Base-by-base conservation (phyloP, 2,113 vertebrate genomes). In the Oostethus manadensis region DNA sequence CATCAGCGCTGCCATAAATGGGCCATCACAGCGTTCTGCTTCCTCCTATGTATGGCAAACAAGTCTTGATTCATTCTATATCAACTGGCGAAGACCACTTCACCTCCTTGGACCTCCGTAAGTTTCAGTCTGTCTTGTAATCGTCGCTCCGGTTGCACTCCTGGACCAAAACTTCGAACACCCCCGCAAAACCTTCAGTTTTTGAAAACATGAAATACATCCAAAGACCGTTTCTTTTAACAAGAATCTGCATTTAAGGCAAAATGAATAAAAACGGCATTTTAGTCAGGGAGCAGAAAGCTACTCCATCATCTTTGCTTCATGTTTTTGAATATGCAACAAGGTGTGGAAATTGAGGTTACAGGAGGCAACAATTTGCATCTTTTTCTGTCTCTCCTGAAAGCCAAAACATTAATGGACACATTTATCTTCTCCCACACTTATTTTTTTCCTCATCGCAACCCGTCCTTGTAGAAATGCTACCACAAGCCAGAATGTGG, bases 61-160 rank as follows among this genome's bases (percentile, higher is more conserved):
- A 21, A 21, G n/a, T 23, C 40, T 48, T 26, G 16, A 33, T 56
- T 57, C 23, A 62, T 66, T 55, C n/a, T n/a, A n/a, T n/a, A 26
- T 5, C 5, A 6, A 33, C 4, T 7, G 7, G 29, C 8, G 29
- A 33, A 33, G 29, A 33, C 29, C 29, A 13, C n/a, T 56, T 17
- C 15, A 35, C 53, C 58, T 50, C 23, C 48, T 55, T 26, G n/a
- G 5, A 8, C 59, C 50, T 72, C 40, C 33, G 56, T 74, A 42
- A 42, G 38, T 14, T 14, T 69, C 62, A 60, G 40, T 56, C 59
- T 68, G 35, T 59, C 40, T 56, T 64, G 11, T 55, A 29, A 54
- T 40, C 35, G 2, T 38, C 10, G 35, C 35, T 10, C 35, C 35
- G 1, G 35, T 38, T 11, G 3, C 35, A 38, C 35, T 10, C 35